phyloP scores from a whole-genome alignment of 1,140 invertebrate genomes.

The Saccostrea echinata region DNA sequence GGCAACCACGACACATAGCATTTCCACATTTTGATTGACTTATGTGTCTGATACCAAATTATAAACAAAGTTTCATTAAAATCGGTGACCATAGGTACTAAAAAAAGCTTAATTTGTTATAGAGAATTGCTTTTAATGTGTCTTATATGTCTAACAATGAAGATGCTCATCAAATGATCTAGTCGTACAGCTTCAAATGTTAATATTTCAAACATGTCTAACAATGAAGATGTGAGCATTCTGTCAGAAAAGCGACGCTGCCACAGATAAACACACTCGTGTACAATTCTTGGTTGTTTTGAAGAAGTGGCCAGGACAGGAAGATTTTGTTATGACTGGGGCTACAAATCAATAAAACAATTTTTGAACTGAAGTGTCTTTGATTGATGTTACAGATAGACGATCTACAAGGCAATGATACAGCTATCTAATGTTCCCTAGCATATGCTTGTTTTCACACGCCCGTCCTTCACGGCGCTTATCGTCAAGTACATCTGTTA shows the following conservation, averaged over 20 bases:
- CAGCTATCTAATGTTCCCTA: background rate
- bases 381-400: slow-evolving; percentile 15
- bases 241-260: background rate
- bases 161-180: no score
- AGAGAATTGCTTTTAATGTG: no score
- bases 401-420: slow-evolving; percentile 21
- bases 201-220: no score
- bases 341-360: background rate
- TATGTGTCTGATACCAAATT: no score
- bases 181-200: no score
- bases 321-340: slow-evolving; percentile 14
- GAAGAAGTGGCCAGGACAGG: background rate
- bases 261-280: background rate
- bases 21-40: no score
- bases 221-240: no score
- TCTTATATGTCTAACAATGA: no score
- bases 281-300: background rate
- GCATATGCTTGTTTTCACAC: slow-evolving; percentile 27
- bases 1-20: no score
- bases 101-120: no score
- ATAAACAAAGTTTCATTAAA: no score
- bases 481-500: background rate
- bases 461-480: background rate
- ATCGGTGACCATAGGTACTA: no score
- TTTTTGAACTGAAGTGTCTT: background rate